Percentiles rank a stretch among this genome's conserved stretches.
Conservation (phyloP, 1,140 invertebrate genomes). For the Conus ventricosus region DNA sequence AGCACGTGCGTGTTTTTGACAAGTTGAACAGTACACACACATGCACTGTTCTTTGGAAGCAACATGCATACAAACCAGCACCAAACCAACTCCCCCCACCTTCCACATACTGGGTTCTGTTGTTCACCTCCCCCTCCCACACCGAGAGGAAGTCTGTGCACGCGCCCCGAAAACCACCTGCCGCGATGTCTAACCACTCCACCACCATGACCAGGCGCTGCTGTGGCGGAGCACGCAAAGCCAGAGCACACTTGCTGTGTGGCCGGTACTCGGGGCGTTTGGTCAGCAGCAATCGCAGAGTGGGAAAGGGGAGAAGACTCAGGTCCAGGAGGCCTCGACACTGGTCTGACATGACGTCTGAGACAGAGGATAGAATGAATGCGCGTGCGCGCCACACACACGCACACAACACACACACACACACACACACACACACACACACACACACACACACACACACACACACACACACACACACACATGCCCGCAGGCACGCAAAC, state of each 20-base stretch:
- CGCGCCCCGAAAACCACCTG: not conserved
- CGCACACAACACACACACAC: no score
- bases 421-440: no score
- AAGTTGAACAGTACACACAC: no score
- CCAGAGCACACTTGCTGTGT: not conserved
- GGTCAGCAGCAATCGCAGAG: not conserved
- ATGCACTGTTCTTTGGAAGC: no score
- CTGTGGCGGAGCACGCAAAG: not conserved
- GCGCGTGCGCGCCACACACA: no score
- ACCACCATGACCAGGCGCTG: conserved; percentile 1
- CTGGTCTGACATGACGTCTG: not conserved
- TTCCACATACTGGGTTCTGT: not conserved
- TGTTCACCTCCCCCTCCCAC: not conserved
- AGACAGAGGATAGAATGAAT: no score
- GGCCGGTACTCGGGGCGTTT: not conserved
- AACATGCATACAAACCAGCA: no score
- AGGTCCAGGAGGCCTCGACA: not conserved
- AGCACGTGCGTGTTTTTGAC: no score
- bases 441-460: no score
- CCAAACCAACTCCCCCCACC: no score
- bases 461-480: no score
- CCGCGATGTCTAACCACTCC: conserved; percentile 8
- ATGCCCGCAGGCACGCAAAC: no score
- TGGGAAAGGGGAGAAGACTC: not conserved
- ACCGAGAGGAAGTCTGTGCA: conserved; percentile 4